Conservation (phyloP, 1,140 invertebrate species). For the Drosophila yakuba region DNA sequence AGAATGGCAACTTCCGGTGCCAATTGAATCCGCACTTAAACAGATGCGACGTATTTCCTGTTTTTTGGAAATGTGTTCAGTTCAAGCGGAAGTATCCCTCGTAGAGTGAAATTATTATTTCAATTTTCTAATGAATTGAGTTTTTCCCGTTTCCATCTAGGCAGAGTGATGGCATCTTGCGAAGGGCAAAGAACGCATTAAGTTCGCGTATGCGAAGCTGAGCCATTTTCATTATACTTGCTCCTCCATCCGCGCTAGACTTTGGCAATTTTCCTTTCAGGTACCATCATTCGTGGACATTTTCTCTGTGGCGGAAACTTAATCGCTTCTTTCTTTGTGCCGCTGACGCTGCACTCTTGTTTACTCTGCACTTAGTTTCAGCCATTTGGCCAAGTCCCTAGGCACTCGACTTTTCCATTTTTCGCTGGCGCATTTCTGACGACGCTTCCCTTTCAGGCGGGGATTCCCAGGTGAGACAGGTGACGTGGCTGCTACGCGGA, state of each 20-base stretch:
- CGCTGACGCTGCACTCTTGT: conserved; percentile 56
- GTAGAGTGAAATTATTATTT: background rate
- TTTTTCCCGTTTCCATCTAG: background rate
- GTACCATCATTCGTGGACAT: conserved; percentile 33
- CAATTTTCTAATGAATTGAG: background rate
- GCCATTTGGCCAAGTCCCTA: conserved; percentile 9
- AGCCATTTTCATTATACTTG: conserved; percentile 12
- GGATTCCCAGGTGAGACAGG: conserved; percentile 2
- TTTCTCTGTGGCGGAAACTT: conserved; percentile 41
- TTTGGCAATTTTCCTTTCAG: conserved; percentile 29
- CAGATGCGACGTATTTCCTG: background rate
- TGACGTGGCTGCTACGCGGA: conserved; percentile 30
- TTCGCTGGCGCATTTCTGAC: conserved; percentile 24
- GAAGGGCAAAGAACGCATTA: background rate
- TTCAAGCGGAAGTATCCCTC: background rate
- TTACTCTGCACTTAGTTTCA: conserved; percentile 43
- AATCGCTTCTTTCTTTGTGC: conserved; percentile 50
- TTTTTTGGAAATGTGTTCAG: background rate
- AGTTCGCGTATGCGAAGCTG: background rate
- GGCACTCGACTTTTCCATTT: conserved; percentile 6
- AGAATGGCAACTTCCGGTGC: conserved; percentile 1
- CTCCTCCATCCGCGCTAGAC: background rate
- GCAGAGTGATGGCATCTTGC: background rate
- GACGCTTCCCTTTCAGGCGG: conserved; percentile 7
- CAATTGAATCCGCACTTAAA: conserved; percentile 3